Evolutionary conservation across 2,113 vertebrate genomes (phyloP).

Genomic region (Cyanoliseus patagonus): DNA sequence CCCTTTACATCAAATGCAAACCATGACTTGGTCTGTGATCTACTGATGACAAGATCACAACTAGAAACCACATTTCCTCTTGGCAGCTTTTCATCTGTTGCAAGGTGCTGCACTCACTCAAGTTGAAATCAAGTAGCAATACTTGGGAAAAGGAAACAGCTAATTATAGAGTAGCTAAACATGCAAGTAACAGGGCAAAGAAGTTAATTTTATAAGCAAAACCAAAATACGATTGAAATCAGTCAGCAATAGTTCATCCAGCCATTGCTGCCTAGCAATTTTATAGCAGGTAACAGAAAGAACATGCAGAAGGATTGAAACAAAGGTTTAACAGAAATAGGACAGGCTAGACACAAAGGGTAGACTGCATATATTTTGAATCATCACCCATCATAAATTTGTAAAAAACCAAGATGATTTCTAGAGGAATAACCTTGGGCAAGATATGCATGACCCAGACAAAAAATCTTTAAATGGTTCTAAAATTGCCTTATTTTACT

Average conservation of each 20-base stretch:
- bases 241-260: not conserved
- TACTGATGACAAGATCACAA: not conserved
- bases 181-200: not conserved
- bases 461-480: not conserved
- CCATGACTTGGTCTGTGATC: not conserved
- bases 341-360: not conserved
- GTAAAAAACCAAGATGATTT: not conserved
- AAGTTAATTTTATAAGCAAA: constrained; percentile 31
- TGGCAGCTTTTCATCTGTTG: not conserved
- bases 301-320: not conserved
- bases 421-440: not conserved
- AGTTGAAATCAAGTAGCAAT: not conserved
- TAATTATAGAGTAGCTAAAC: constrained; percentile 9
- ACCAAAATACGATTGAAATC: not conserved
- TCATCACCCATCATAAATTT: not conserved
- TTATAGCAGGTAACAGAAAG: not conserved
- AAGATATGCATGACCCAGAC: not conserved
- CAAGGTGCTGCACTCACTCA: not conserved
- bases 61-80: not conserved
- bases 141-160: not conserved
- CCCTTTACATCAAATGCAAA: not conserved
- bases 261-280: not conserved
- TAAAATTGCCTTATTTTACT: not conserved
- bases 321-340: not conserved
- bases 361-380: not conserved